Base-by-base conservation (phyloP, 2,113 vertebrate species). In the Xerus inauris region DNA sequence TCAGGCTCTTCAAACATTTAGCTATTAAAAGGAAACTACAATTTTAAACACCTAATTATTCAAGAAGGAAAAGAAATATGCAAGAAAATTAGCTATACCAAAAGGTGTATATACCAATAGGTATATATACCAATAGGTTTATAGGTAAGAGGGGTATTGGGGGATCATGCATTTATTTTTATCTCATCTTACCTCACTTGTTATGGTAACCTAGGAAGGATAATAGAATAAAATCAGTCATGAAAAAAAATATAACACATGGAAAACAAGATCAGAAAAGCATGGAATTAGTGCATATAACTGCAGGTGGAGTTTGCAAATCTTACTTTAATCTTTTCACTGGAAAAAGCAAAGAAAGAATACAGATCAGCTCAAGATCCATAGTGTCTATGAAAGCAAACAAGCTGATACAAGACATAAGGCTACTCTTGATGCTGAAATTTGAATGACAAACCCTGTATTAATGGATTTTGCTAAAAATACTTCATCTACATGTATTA, bases 171-270 rank as follows among this genome's bases (percentile, higher is more conserved):
- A 47, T 59, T 82, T 86, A 26, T 54, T 90, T 14, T 64, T 77
- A 81, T 38, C 14, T 32, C 19, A 79, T 87, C 9, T 67, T 38
- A 76, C 87, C 1, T 14, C 12, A 47, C 16, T 91, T 65, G 84
- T 47, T 85, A 77, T 91, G 19, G 24, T 62, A 69, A 62, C 24
- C 24, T 77, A 80, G 38, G 28, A 94, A 79, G n/a, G 59, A 40
- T 45, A 89, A 85, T 11, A 47, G 40, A 85, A 89, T 71, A 28
- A 94, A 76, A 30, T 79, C 24, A 87, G 20, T 22, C 79, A 35
- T 59, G 19, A 87, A 89, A n/a, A n/a, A 22, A 93, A 89, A 89
- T 69, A 49, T 88, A 26, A 42, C 24, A 93, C 91, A 75, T 79
- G 19, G 73, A 84, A 79, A 87, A 35, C 40, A 91, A 83, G 11